These are phyloP conservation scores for Nebria ingens DNA, from an alignment of 1,140 invertebrate species.

Conservation along the genomic window DNA sequence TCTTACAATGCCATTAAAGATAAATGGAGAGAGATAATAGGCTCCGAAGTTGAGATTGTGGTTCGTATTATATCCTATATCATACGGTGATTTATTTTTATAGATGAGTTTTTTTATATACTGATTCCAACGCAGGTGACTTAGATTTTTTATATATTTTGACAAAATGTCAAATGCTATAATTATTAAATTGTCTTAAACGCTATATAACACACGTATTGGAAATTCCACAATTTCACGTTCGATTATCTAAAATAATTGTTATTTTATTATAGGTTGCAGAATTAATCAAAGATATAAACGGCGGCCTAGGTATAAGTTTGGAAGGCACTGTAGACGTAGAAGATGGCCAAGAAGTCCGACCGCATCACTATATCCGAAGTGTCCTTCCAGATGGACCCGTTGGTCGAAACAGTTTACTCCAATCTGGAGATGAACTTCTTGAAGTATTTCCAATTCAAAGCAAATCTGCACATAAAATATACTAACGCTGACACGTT, in stretches of 20 bases:
- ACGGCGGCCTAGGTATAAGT: constrained; percentile 74
- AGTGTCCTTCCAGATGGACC: constrained; percentile 75
- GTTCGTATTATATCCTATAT: constrained; percentile 42
- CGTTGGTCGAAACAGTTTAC: constrained; percentile 57
- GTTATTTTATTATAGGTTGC: constrained; percentile 45
- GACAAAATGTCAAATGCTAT: no score
- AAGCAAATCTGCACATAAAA: no score
- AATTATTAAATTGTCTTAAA: no score
- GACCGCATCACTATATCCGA: constrained; percentile 71
- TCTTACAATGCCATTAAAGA: constrained; percentile 54
- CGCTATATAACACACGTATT: no score
- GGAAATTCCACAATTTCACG: no score
- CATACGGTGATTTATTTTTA: constrained; percentile 10
- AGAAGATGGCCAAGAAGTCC: constrained; percentile 59
- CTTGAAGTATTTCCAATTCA: constrained; percentile 41
- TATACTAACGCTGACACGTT: constrained; percentile 15
- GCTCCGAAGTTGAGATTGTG: constrained; percentile 58
- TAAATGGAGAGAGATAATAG: constrained; percentile 59
- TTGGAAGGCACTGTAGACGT: constrained; percentile 80
- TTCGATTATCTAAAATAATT: no score
- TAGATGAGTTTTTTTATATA: constrained; percentile 2
- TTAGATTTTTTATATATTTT: constrained; percentile 19
- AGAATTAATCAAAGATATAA: constrained; percentile 54
- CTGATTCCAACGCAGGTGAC: neutral
- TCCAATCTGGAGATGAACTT: constrained; percentile 50